phyloP scores from a whole-genome alignment of 2,888 invertebrate genomes.

The Eupeodes latifasciatus region DNA sequence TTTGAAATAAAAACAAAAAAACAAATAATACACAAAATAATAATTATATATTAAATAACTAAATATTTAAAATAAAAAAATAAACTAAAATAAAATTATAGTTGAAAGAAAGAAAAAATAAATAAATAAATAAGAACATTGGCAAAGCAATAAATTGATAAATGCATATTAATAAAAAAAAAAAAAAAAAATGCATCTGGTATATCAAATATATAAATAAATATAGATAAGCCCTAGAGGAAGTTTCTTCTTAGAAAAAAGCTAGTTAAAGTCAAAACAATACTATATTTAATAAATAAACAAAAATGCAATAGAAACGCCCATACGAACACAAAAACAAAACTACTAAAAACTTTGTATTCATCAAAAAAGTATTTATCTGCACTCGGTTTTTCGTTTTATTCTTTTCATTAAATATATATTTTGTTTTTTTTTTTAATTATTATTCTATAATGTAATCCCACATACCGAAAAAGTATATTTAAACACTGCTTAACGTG shows the following conservation, averaged over 20 bases:
- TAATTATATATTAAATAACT: conserved; percentile 28
- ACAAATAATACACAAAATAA: conserved; percentile 27
- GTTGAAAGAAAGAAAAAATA: conserved; percentile 30
- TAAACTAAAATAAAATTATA: conserved; percentile 45
- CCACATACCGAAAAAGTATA: conserved; percentile 69
- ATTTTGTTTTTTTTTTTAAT: conserved; percentile 10
- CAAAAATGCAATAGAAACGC: conserved; percentile 51
- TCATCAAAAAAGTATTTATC: conserved; percentile 67
- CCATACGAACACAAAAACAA: conserved; percentile 28
- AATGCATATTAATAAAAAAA: conserved; percentile 33
- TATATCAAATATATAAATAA: conserved; percentile 60
- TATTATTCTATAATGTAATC: conserved; percentile 33
- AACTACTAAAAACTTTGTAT: conserved; percentile 57
- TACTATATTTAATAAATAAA: no score
- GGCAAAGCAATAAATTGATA: conserved; percentile 43
- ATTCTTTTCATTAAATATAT: conserved; percentile 5
- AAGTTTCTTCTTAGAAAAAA: conserved; percentile 53
- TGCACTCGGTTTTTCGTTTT: conserved; percentile 53
- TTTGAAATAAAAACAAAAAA: conserved; percentile 47
- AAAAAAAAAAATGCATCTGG: conserved; percentile 40
- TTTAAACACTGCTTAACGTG: conserved; percentile 73
- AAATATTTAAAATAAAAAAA: conserved; percentile 34
- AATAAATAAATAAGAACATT: conserved; percentile 25
- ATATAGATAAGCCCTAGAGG: conserved; percentile 34
- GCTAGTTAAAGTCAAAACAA: conserved; percentile 34